phyloP scores from a whole-genome alignment of 2,888 invertebrate genomes.

The Mimas tiliae region DNA sequence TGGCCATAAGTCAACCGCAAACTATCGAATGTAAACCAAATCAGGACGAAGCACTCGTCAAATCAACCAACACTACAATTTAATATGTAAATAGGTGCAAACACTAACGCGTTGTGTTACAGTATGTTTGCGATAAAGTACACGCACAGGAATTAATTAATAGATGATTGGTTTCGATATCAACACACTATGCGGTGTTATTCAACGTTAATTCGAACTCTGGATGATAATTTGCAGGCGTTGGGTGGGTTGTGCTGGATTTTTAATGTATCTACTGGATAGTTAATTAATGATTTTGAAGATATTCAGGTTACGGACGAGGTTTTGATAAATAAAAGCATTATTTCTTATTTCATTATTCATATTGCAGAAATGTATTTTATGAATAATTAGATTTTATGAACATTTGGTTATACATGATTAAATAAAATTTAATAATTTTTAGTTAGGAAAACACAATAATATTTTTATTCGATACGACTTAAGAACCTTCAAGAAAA shows the following conservation, averaged over 20 bases:
- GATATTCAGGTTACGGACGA: too few species aligned
- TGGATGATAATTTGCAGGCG: constrained; percentile 12
- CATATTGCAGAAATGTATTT: too few species aligned
- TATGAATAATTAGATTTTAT: too few species aligned
- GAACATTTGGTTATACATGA: too few species aligned
- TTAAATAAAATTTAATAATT: too few species aligned
- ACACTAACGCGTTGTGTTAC: constrained; percentile 14
- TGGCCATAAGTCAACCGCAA: too few species aligned
- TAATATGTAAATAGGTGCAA: constrained; percentile 27
- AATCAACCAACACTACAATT: constrained; percentile 15
- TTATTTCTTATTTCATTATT: too few species aligned
- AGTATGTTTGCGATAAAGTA: constrained; percentile 37
- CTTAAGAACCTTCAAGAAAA: too few species aligned
- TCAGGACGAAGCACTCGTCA: background rate
- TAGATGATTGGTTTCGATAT: constrained; percentile 63
- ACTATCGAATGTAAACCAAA: background rate
- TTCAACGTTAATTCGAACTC: background rate
- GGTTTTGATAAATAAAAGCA: background rate
- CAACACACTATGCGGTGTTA: constrained; percentile 26
- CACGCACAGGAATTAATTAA: constrained; percentile 59
- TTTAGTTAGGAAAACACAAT: background rate
- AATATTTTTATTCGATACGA: too few species aligned
- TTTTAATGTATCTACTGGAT: background rate
- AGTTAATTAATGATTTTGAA: too few species aligned
- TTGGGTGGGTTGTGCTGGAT: background rate